Evolutionary conservation across 2,888 invertebrate species (phyloP), one percentile per base, ranked within the genome.

Genomic region (Dolichopus griseipennis): DNA sequence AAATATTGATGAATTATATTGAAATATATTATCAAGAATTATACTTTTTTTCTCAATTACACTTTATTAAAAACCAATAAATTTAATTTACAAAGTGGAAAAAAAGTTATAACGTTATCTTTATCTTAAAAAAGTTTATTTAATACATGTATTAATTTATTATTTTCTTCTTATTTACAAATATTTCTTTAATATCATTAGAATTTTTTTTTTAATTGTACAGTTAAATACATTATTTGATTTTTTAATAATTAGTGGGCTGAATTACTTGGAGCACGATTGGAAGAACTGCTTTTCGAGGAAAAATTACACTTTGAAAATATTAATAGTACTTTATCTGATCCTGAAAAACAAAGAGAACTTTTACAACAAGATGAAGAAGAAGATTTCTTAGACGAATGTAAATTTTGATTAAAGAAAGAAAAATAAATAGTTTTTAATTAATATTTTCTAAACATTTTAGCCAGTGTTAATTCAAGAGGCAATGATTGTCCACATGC

Each of bases 301-400:
- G 95, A 96, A 75, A 90, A 88, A 73, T 85, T 88, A 73, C 85
- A 89, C 71, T 85, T 88, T 68, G 87, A 88, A 65, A 86, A 87
- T 67, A 85, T 93, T 0, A 84, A 86, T 62, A 83, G 85, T 22
- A 85, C 90, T 76, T 85, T 93, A 1, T 80, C 84, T 0, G 93
- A 93, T 75, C 91, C 92, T 43, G 87, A 85, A 68, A 91, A 90
- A 70, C 93, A 93, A 75, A 87, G 89, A 67, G 90, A 92, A 71
- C 81, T 94, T 15, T 79, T 92, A 64, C 85, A 90, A 66, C 91
- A 92, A 81, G 94, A 94, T 72, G 94, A 94, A 77, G 94, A 98
- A 76, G 99, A 99, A 82, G 97, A 99, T 80, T 99, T 97, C 78
- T 84, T 99, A 22, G 98, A 99, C 81, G 97, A 96, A 87, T 91